Evolutionary conservation across 2,113 vertebrate genomes (phyloP).

Genomic region (Martes martes): DNA sequence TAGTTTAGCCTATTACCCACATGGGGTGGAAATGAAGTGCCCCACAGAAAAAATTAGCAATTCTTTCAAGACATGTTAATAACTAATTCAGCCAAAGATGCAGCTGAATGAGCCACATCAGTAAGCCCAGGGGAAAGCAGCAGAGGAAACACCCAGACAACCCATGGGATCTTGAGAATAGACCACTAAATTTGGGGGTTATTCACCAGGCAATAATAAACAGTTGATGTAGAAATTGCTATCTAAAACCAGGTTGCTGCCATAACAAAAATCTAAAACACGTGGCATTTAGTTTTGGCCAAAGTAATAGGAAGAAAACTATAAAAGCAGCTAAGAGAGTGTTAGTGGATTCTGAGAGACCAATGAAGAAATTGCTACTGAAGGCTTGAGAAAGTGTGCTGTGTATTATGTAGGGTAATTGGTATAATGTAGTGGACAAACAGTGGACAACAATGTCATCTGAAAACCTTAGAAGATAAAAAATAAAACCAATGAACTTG

Average conservation of each 20-base stretch:
- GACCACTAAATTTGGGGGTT: not conserved
- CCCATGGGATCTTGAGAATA: not conserved
- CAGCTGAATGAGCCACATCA: not conserved
- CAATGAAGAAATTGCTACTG: not conserved
- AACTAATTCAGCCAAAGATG: not conserved
- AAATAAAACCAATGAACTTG: not conserved
- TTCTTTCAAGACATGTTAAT: not conserved
- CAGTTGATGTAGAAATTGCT: not conserved
- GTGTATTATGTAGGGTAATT: not conserved
- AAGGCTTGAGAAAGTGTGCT: not conserved
- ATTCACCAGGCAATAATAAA: not conserved
- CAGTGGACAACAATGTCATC: not conserved
- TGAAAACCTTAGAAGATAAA: not conserved
- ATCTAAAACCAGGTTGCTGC: not conserved
- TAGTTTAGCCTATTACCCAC: not conserved
- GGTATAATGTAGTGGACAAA: not conserved
- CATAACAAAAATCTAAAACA: not conserved
- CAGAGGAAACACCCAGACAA: not conserved
- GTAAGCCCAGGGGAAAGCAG: not conserved
- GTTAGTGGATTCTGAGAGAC: not conserved
- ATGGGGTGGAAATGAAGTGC: not conserved
- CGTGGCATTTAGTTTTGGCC: not conserved
- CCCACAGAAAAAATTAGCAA: not conserved
- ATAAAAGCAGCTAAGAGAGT: not conserved
- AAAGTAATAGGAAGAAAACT: not conserved